A percentile compares a stretch with the other conserved stretches of the same genome.
These are phyloP conservation scores for Corythoichthys haematopterus DNA, from an alignment of 2,113 vertebrate genomes.

Conservation along the genomic window DNA sequence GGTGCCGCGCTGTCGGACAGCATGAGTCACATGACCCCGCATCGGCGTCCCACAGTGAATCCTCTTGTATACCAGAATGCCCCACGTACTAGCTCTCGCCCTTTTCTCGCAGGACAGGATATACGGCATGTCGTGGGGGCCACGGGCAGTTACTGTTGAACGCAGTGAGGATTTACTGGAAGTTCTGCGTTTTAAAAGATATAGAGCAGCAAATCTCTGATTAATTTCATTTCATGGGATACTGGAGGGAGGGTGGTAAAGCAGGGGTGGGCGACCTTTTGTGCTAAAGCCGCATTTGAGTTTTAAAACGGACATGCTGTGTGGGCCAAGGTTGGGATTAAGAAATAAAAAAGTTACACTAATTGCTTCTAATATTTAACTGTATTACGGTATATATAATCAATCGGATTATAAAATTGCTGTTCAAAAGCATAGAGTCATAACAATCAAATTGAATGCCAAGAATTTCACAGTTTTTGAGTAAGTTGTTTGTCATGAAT, in stretches of 20 bases:
- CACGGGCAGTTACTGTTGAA: conserved; percentile 49
- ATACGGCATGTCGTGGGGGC: conserved; percentile 53
- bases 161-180: conserved; percentile 53
- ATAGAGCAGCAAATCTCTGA: conserved; percentile 39
- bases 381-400: neutral
- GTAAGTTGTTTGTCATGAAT: too few relatives aligned
- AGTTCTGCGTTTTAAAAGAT: conserved; percentile 53
- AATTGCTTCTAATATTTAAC: neutral
- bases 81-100: conserved; percentile 13
- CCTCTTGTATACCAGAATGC: conserved; percentile 48
- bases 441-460: too few relatives aligned
- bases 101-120: conserved; percentile 30
- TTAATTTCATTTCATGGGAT: conserved; percentile 32
- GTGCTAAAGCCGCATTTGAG: neutral
- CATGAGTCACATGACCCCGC: conserved; percentile 59
- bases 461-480: too few relatives aligned
- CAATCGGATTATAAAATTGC: too few relatives aligned
- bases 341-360: neutral
- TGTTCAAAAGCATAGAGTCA: too few relatives aligned
- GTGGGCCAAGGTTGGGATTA: neutral
- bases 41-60: conserved; percentile 47
- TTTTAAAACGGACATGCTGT: neutral
- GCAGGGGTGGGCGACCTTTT: neutral
- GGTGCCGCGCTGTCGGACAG: conserved; percentile 64
- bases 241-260: conserved; percentile 12